Percentiles rank a stretch among this genome's conserved stretches.
phyloP scores from a whole-genome alignment of 2,113 vertebrate species.

The Tinamus guttatus region DNA sequence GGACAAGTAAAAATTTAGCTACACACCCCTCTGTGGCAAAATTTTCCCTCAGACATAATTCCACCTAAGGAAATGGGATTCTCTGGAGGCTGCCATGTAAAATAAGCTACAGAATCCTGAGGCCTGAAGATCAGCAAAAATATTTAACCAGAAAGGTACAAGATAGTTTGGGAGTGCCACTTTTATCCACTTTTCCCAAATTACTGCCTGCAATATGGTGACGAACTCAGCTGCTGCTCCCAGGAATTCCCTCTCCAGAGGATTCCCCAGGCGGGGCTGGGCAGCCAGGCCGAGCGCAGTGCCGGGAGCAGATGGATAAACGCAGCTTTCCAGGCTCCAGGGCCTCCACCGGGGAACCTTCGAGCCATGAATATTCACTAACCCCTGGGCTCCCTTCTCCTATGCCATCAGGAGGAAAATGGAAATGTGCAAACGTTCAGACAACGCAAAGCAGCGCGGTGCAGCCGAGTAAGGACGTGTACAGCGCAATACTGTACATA shows the following conservation, averaged over 20 bases:
- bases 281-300: neutral
- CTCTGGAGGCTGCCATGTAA: neutral
- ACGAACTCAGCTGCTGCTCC: neutral
- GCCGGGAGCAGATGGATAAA: neutral
- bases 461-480: constrained; percentile 40
- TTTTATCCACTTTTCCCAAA: neutral
- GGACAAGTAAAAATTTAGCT: neutral
- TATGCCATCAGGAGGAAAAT: constrained; percentile 16
- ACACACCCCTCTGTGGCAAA: neutral
- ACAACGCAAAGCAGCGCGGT: neutral
- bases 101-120: neutral
- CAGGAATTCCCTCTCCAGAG: constrained; percentile 18
- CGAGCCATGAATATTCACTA: constrained; percentile 42
- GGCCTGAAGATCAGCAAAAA: neutral
- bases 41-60: neutral
- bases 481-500: neutral
- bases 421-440: constrained; percentile 40
- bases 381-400: constrained; percentile 5
- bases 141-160: neutral
- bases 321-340: neutral
- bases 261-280: neutral
- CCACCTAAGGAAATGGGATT: neutral
- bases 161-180: neutral
- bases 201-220: neutral
- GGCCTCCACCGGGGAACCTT: neutral